These are phyloP conservation scores for Altica lythri DNA, from an alignment of 2,888 invertebrate genomes.

Conservation along the genomic window DNA sequence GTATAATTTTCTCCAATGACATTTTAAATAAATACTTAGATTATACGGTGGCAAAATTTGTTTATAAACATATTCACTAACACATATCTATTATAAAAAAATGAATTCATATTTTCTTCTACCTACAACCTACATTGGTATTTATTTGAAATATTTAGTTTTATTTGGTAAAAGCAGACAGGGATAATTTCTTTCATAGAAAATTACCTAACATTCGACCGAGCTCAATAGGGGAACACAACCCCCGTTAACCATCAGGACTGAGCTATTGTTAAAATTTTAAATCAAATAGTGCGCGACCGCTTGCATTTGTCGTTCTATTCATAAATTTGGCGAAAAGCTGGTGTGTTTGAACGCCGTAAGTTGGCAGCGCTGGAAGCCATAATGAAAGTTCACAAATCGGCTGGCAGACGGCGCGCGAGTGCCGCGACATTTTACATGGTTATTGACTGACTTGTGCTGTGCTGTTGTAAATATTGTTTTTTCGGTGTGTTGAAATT, in stretches of 20 bases:
- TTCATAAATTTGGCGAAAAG: conserved; percentile 17
- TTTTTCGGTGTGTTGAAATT: conserved; percentile 60
- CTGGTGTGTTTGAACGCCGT: conserved; percentile 4
- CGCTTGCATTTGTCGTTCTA: conserved; percentile 10
- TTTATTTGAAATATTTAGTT: too few species aligned
- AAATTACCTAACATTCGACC: conserved; percentile 22
- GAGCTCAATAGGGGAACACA: conserved; percentile 28
- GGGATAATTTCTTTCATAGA: conserved; percentile 5
- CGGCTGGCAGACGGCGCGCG: conserved; percentile 57
- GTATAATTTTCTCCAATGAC: too few species aligned
- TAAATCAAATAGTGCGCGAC: conserved; percentile 8
- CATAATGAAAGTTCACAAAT: conserved; percentile 38
- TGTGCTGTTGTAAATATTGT: conserved; percentile 68
- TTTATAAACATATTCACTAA: too few species aligned
- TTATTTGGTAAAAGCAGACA: too few species aligned
- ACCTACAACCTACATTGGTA: too few species aligned
- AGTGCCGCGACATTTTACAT: conserved; percentile 72
- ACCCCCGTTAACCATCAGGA: conserved; percentile 28
- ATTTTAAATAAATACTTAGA: too few species aligned
- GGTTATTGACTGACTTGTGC: conserved; percentile 72
- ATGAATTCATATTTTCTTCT: too few species aligned
- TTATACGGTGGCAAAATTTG: too few species aligned
- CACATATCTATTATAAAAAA: too few species aligned
- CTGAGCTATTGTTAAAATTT: conserved; percentile 30
- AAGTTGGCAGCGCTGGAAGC: conserved; percentile 33